phyloP scores from a whole-genome alignment of 2,113 vertebrate species.

The Notarius lentiginosus region DNA sequence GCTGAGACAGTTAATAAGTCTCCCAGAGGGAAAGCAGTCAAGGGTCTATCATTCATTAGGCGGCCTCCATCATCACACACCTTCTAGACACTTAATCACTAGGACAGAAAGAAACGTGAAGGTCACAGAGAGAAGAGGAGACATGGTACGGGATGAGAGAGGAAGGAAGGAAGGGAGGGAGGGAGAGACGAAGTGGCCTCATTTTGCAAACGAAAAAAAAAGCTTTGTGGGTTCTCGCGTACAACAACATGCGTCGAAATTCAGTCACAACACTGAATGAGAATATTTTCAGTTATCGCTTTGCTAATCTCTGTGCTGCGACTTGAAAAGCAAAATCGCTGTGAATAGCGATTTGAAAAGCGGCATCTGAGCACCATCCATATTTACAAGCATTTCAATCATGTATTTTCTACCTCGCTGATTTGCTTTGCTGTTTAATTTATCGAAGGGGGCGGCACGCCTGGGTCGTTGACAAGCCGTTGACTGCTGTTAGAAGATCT shows the following conservation, averaged over 20 bases:
- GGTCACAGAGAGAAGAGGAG: conserved; percentile 39
- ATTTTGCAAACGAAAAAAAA: conserved; percentile 44
- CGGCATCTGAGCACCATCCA: conserved; percentile 33
- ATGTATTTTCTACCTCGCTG: conserved; percentile 40
- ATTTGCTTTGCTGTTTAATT: conserved; percentile 53
- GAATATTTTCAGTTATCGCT: conserved; percentile 23
- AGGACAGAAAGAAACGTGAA: conserved; percentile 47
- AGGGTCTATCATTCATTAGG: conserved; percentile 54
- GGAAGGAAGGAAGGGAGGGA: not conserved
- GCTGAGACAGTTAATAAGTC: conserved; percentile 39
- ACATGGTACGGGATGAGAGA: conserved; percentile 3
- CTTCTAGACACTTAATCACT: conserved; percentile 51
- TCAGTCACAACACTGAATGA: not conserved
- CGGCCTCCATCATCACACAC: conserved; percentile 44
- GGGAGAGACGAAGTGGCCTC: conserved; percentile 18
- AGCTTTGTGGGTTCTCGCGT: conserved; percentile 8
- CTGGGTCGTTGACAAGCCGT: conserved; percentile 41
- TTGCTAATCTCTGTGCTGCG: conserved; percentile 20
- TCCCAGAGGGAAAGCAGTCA: conserved; percentile 50
- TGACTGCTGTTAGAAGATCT: conserved; percentile 45
- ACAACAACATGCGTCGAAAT: not conserved
- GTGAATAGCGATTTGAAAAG: not conserved
- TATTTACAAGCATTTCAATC: conserved; percentile 48
- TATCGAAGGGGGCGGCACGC: conserved; percentile 40
- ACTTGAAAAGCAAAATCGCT: conserved; percentile 9